phyloP scores from a whole-genome alignment of 2,113 vertebrate species.

The Malurus elegans region DNA sequence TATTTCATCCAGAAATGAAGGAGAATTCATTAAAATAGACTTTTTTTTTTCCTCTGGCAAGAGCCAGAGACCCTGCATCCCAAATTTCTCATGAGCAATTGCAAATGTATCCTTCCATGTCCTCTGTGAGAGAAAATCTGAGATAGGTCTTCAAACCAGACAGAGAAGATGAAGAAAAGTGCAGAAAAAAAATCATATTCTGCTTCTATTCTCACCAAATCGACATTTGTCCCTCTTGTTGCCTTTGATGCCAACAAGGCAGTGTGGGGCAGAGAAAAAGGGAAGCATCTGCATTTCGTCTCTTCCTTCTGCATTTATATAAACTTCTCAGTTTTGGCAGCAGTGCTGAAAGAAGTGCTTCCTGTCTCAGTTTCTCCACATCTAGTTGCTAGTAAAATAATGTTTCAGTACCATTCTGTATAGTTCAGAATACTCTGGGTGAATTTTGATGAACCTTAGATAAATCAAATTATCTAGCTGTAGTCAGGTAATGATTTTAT shows the following conservation, averaged over 20 bases:
- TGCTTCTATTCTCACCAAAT: not conserved
- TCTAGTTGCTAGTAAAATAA: not conserved
- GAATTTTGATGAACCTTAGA: not conserved
- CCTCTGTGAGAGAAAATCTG: not conserved
- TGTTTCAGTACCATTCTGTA: not conserved
- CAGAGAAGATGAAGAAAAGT: not conserved
- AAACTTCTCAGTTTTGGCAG: not conserved
- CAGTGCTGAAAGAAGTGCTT: not conserved
- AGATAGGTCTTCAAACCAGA: not conserved
- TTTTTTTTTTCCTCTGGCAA: not conserved
- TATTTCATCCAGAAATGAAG: not conserved
- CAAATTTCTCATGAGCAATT: not conserved
- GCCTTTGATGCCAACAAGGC: not conserved
- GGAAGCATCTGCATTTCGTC: not conserved
- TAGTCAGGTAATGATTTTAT: not conserved
- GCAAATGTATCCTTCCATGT: not conserved
- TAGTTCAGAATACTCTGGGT: not conserved
- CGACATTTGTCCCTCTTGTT: not conserved
- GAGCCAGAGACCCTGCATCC: not conserved
- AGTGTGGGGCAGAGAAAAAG: fast-evolving
- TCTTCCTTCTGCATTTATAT: not conserved
- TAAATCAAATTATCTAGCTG: not conserved
- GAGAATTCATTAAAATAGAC: not conserved
- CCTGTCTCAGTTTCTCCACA: not conserved
- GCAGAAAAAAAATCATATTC: not conserved